phyloP scores from a whole-genome alignment of 92 coral and sea anemone species.

The Paramuricea clavata region DNA sequence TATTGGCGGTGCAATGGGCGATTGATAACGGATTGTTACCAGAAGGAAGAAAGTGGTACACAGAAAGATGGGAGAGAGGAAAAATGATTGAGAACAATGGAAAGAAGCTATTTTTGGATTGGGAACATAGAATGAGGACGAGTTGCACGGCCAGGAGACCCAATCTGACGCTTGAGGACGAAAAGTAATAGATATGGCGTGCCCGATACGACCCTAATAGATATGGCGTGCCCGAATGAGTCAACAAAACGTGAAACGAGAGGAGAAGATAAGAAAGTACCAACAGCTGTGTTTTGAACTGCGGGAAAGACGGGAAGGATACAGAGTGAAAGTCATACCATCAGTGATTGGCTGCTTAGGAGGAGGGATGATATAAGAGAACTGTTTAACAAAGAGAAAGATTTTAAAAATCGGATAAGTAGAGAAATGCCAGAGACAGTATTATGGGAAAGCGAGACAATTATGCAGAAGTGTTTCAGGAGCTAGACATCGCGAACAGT shows the following conservation, averaged over 20 bases:
- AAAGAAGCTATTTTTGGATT: slow-evolving; percentile 24
- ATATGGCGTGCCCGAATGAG: slow-evolving; percentile 6
- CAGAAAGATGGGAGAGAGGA: background rate
- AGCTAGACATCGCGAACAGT: too few relatives aligned
- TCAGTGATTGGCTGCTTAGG: background rate
- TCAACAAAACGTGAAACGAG: background rate
- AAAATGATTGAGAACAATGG: background rate
- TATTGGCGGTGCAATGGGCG: slow-evolving; percentile 30
- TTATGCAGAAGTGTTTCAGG: too few relatives aligned
- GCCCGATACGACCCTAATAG: too few relatives aligned
- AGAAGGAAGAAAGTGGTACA: slow-evolving; percentile 7
- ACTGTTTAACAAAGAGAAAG: slow-evolving; percentile 29
- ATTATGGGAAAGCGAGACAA: slow-evolving; percentile 38
- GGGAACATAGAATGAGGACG: background rate
- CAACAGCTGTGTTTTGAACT: background rate
- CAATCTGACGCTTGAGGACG: slow-evolving; percentile 21
- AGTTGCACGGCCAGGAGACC: slow-evolving; percentile 21
- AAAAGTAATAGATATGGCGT: background rate
- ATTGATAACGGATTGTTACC: background rate
- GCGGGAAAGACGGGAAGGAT: background rate
- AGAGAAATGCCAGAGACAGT: slow-evolving; percentile 43
- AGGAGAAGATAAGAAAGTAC: background rate
- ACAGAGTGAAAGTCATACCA: background rate
- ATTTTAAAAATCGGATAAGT: slow-evolving; percentile 45
- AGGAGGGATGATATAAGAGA: background rate